Percentiles rank a stretch among this genome's conserved stretches.
Evolutionary conservation across 2,888 invertebrate species (phyloP).

Genomic region (Sphaerophoria taeniata): DNA sequence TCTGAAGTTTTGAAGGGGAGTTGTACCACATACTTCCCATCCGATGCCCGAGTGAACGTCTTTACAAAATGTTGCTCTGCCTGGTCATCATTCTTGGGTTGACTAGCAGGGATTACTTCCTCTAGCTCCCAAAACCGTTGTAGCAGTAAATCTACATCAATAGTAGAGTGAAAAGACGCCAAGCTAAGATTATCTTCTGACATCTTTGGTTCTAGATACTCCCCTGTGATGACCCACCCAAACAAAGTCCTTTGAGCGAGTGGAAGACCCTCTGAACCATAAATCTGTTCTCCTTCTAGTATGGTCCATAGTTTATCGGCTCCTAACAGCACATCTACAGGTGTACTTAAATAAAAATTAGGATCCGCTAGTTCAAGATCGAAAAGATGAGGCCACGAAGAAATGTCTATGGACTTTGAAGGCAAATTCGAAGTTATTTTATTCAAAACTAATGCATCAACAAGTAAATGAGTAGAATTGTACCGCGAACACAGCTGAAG

Average conservation of each 20-base stretch:
- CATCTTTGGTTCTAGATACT: constrained; percentile 4
- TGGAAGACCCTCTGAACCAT: constrained; percentile 10
- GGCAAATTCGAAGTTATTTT: constrained; percentile 33
- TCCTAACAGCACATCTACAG: constrained; percentile 16
- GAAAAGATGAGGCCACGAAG: constrained; percentile 24
- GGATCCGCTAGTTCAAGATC: constrained; percentile 42
- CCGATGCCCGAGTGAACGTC: constrained; percentile 38
- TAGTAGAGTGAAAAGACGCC: constrained; percentile 6
- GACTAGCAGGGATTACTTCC: constrained; percentile 7
- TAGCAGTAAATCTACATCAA: constrained; percentile 11
- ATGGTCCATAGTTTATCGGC: constrained; percentile 28
- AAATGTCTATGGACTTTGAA: constrained; percentile 23
- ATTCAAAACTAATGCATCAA: constrained; percentile 15
- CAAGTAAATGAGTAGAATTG: background rate
- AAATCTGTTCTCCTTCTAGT: constrained; percentile 4
- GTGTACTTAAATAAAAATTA: constrained; percentile 5
- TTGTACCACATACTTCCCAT: constrained; percentile 53
- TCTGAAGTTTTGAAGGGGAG: constrained; percentile 42
- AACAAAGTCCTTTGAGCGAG: constrained; percentile 24
- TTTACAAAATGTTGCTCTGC: constrained; percentile 42
- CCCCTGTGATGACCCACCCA: constrained; percentile 22
- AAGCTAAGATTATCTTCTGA: constrained; percentile 1
- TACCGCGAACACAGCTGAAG: background rate
- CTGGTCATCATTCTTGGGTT: constrained; percentile 25
- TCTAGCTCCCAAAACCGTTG: constrained; percentile 17